phyloP scores from a whole-genome alignment of 2,888 invertebrate genomes.

The Melipona beecheii region DNA sequence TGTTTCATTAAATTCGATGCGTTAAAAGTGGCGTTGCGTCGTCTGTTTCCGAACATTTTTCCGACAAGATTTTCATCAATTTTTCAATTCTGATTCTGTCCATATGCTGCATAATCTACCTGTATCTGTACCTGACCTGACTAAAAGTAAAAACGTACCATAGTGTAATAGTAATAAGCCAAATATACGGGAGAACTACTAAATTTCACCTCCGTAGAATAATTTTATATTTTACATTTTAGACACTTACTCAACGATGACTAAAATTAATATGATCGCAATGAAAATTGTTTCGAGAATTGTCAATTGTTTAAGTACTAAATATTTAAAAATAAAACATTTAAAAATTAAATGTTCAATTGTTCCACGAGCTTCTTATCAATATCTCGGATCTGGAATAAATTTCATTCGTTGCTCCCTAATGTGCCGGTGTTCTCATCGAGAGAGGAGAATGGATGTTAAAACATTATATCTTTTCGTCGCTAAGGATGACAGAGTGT shows the following conservation, averaged over 20 bases:
- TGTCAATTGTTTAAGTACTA: too few relatives aligned
- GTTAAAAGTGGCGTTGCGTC: background rate
- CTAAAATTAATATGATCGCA: background rate
- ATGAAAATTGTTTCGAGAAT: background rate
- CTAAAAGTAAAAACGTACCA: too few relatives aligned
- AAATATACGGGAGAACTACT: too few relatives aligned
- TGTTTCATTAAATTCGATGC: background rate
- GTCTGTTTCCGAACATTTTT: too few relatives aligned
- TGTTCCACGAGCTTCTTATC: background rate
- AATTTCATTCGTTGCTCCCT: background rate
- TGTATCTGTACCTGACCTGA: too few relatives aligned
- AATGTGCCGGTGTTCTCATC: background rate
- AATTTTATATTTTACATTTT: background rate
- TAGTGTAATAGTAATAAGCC: too few relatives aligned
- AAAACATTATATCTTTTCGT: background rate
- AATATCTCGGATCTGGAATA: background rate
- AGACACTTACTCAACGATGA: background rate
- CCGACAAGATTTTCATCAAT: background rate
- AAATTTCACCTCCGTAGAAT: background rate
- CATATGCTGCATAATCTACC: background rate
- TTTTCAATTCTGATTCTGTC: background rate
- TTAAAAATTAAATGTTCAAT: too few relatives aligned
- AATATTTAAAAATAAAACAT: too few relatives aligned
- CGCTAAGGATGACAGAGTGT: constrained; percentile 30
- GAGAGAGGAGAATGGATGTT: constrained; percentile 5